These are phyloP conservation scores for Salmo trutta DNA, from an alignment of 2,797 vertebrate species.

Conservation along the genomic window DNA sequence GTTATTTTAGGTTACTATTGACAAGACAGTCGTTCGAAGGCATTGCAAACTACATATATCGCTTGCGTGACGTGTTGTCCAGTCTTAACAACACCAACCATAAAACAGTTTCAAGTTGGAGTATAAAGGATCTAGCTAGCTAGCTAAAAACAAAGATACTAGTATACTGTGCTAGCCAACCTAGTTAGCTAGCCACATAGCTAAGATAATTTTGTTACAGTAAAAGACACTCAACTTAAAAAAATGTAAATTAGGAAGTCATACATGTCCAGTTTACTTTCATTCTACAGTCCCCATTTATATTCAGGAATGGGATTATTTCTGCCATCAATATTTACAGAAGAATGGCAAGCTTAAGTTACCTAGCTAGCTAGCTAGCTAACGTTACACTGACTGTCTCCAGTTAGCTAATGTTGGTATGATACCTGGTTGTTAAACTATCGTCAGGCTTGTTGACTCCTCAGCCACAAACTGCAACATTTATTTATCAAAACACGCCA, in stretches of 20 bases:
- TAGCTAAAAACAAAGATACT: neutral
- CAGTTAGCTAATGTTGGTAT: neutral
- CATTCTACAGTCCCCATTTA: neutral
- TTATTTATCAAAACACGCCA: neutral
- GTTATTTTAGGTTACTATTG: too few relatives aligned
- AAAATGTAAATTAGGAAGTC: neutral
- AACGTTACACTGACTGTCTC: neutral
- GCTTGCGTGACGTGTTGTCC: neutral
- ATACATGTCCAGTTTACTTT: neutral
- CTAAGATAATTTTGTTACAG: neutral
- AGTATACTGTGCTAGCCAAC: constrained; percentile 12
- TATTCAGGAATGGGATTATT: neutral
- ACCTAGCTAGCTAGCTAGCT: too few relatives aligned
- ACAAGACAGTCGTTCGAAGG: neutral
- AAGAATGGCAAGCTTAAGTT: neutral
- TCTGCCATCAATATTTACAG: neutral
- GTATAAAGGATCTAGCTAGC: neutral
- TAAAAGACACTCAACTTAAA: neutral
- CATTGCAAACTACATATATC: neutral
- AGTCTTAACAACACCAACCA: constrained; percentile 9
- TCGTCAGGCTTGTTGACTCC: neutral
- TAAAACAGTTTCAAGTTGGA: neutral
- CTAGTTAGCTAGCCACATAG: neutral
- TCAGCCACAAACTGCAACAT: neutral
- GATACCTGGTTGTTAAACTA: neutral